Percentiles rank a stretch among this genome's conserved stretches.
phyloP scores from a whole-genome alignment of 2,113 vertebrate species.

The Chloropsis cyanopogon region DNA sequence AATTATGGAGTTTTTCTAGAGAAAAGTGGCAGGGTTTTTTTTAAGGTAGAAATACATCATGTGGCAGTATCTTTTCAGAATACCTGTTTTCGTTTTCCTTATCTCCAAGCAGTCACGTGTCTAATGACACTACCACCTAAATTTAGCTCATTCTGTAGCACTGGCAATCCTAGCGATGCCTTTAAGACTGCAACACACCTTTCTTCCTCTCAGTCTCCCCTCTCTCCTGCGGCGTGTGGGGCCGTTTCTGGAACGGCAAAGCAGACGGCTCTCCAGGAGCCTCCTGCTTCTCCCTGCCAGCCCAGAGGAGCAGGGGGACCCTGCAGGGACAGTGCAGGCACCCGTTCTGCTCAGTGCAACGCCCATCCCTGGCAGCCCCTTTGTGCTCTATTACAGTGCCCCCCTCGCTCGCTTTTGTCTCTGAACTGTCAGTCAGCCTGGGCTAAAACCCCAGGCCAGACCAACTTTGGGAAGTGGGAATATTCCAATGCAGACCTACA shows the following conservation, averaged over 20 bases:
- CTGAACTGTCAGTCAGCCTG: background rate
- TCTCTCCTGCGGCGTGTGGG: rapidly evolving
- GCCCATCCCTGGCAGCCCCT: constrained; percentile 33
- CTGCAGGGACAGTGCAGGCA: background rate
- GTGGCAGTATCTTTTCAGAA: background rate
- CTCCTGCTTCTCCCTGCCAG: background rate
- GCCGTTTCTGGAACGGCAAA: background rate
- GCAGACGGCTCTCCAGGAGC: background rate
- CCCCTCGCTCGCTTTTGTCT: constrained; percentile 54
- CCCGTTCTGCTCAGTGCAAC: background rate
- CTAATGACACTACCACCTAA: constrained; percentile 54
- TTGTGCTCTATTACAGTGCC: constrained; percentile 27
- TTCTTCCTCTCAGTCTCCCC: background rate
- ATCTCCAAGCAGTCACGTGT: constrained; percentile 25
- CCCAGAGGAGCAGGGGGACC: background rate
- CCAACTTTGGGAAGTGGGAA: constrained; percentile 4
- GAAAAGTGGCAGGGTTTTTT: background rate
- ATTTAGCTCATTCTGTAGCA: constrained; percentile 52
- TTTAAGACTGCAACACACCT: constrained; percentile 34
- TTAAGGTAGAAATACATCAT: background rate
- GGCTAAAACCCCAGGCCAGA: background rate
- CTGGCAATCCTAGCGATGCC: constrained; percentile 12
- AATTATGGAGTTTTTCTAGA: background rate
- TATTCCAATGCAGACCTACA: background rate
- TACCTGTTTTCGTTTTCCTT: constrained; percentile 52